Evolutionary conservation across 2,888 invertebrate species (phyloP), one percentile per base, ranked within the genome.

Genomic region (Meganola albula): DNA sequence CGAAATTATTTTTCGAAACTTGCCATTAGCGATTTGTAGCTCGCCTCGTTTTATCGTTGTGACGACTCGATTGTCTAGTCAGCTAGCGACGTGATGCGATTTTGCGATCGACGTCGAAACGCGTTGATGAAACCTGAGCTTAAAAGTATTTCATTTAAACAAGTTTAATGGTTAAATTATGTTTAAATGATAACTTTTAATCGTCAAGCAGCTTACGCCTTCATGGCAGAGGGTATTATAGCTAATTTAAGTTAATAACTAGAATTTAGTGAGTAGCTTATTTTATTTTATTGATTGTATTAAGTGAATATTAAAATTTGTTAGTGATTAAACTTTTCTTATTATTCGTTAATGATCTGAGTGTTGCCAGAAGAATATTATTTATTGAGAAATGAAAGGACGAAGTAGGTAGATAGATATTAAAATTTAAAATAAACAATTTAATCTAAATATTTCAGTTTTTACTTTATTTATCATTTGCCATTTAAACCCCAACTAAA

Each of bases 11-110:
- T 38, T 31, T 30, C 26, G 36, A 50, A 53, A 44, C 44, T 51
- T 44, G 47, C 44, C 41, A 40, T 39, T 45, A 48, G 43, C 45
- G 47, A 39, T 40, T 38, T 39, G 45, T 42, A 43, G 42, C 35
- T 40, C 40, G 44, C 53, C 35, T 32, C 34, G 37, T 46, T 48
- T 48, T 46, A 44, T 57, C 52, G 50, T 59, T 65, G 58, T 54
- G 58, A 56, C 57, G 57, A 60, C 59, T 59, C 42, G 44, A 39
- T 46, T 47, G 48, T 71, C 72, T 74, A 74, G 74, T 74, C 74
- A 67, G 51, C 62, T 58, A 63, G 49, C 40, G 45, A 47, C 48
- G 61, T 49, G 54, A 46, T 56, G n/a, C n/a, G n/a, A n/a, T n/a
- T n/a, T n/a, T n/a, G n/a, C n/a, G n/a, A n/a, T n/a, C n/a, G n/a